Base-by-base conservation (phyloP, 1,140 invertebrate genomes). In the Drosophila miranda region DNA sequence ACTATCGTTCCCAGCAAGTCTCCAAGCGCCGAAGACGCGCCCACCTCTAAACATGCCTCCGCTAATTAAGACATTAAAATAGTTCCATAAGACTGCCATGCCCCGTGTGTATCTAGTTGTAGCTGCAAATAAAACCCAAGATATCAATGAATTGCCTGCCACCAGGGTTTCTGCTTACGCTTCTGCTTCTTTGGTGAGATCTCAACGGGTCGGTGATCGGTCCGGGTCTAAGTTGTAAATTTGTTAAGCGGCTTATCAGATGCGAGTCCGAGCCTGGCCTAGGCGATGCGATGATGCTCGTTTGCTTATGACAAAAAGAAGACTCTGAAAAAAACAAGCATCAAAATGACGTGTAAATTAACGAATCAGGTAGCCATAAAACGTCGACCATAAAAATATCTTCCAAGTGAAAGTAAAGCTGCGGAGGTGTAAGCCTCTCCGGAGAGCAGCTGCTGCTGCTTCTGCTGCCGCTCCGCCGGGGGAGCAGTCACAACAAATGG, bases 261-360 rank as follows among this genome's bases (percentile, higher is more conserved):
- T 63, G 3, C 30, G 7, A 9, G 8, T 26, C 58, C 57, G 49
- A 77, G 61, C 59, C 71, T 50, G 78, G 69, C 57, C 75, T 53
- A 78, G 61, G 1, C 8, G 28, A 6, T 28, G 30, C 30, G 23
- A 19, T 19, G 19, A 19, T 30, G 58, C 71, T 75, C 44, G 71
- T 59, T 69, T 54, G 64, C 41, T 55, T 54, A 63, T 74, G 59
- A 61, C 34, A 28, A 44, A 44, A 57, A 51, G 41, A 45, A 51
- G 53, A 45, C 23, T 23, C 6, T 49, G 16, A 50, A 44, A 51
- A 28, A 43, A 57, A 60, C 55, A 58, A 53, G 43, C 13, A 67
- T 53, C 34, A 52, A 78, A 75, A 78, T 69, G 70, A 87, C 56
- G 75, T 64, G 82, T 86, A 86, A 86, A 86, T 86, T 87, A 87